Base-by-base conservation (phyloP, 2,888 invertebrate species). In the Elmis aenea region DNA sequence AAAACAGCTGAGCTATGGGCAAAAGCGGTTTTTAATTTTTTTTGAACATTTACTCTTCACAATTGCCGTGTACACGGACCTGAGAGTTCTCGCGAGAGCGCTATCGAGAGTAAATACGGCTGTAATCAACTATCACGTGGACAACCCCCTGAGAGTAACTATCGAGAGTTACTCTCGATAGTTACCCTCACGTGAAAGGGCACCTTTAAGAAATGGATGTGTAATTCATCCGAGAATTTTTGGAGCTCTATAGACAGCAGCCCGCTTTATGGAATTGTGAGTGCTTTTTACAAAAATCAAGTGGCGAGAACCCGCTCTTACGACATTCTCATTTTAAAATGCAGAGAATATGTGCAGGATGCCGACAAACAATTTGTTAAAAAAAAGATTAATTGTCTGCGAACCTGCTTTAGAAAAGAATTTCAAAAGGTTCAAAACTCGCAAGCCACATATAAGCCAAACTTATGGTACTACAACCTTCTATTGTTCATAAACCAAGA, bases 351-450 rank as follows among this genome's bases (percentile, higher is more conserved):
- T 13, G 33, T 38, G 3, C 43, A 38, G 2, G 29, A 23, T 10
- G 48, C 48, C 5, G 34, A 35, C 15, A 29, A 29, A 4, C 38
- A 44, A n/a, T 36, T 30, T n/a, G 48, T 48, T 1, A 36, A 27
- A 18, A 35, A 40, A n/a, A 48, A 47, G 26, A 47, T 48, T 25
- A 48, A 48, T 23, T 29, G 40, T 5, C 22, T 48, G 24, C 24
- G 48, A 1, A 48, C 46, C 1, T 39, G 34, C 25, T 48, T 46
- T 30, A 38, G 48, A 2, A 42, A 43, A 27, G 48, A 48, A 32
- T 27, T 23, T 9, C 30, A 21, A 10, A 45, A 38, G 29, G 29
- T 46, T 10, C 25, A 21, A 20, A 13, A 8, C 2, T 40, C 35
- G 0, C 13, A 32, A 25, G 13, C 15, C 21, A 14, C 26, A 24